Conservation (phyloP, 2,797 vertebrate genomes). For the Sus cebifrons region DNA sequence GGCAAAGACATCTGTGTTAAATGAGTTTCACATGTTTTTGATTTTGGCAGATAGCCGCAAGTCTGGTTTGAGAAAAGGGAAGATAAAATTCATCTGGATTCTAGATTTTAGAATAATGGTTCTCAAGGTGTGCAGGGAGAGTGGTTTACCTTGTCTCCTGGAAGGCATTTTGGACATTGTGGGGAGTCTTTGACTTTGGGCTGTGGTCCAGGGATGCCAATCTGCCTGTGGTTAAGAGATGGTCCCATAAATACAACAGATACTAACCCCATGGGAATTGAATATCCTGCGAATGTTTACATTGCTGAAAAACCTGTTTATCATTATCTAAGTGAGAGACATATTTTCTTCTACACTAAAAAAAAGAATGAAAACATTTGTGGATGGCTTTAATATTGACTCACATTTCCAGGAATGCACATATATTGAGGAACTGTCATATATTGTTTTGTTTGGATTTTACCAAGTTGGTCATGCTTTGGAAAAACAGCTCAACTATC, state of each 20-base stretch:
- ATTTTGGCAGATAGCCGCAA: slow-evolving; percentile 33
- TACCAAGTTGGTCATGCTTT: neutral
- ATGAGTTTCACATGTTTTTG: slow-evolving; percentile 60
- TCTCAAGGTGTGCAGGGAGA: neutral
- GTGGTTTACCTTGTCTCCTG: neutral
- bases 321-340: slow-evolving; percentile 13
- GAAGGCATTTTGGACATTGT: slow-evolving; percentile 44
- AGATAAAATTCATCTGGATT: neutral
- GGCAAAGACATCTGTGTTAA: slow-evolving; percentile 39
- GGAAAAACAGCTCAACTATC: neutral
- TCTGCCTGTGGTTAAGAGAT: neutral
- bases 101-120: neutral
- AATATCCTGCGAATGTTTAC: neutral
- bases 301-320: slow-evolving; percentile 6
- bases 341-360: slow-evolving; percentile 33
- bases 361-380: neutral
- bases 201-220: neutral
- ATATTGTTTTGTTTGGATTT: slow-evolving; percentile 27
- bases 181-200: neutral
- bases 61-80: slow-evolving; percentile 33
- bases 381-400: neutral
- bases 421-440: neutral
- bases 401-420: neutral
- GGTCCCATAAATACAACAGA: neutral
- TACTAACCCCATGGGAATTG: neutral